phyloP scores from a whole-genome alignment of 2,797 vertebrate genomes.

The Enteromius unitaeniatus region DNA sequence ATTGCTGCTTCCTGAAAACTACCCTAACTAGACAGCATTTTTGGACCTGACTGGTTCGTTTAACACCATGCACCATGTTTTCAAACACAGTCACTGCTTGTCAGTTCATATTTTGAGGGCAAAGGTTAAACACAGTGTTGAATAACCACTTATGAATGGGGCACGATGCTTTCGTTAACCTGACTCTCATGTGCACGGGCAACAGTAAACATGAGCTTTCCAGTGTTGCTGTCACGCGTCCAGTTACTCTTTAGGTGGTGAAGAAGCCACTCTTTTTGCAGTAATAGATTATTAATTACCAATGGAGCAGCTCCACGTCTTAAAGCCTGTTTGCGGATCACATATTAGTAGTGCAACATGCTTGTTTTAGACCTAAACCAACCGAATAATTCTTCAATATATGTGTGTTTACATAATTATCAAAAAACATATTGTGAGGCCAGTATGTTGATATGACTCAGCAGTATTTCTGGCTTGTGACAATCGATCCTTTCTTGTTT shows the following conservation, averaged over 20 bases:
- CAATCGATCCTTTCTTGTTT: neutral
- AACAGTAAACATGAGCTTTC: constrained; percentile 52
- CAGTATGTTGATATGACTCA: neutral
- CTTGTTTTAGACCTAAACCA: neutral
- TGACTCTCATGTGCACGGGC: constrained; percentile 14
- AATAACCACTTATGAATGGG: constrained; percentile 11
- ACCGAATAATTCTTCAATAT: neutral
- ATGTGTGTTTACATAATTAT: neutral
- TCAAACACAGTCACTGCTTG: neutral
- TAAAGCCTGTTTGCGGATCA: neutral
- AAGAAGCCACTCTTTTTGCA: constrained; percentile 47
- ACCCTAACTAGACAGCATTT: neutral
- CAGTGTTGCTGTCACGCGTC: constrained; percentile 29
- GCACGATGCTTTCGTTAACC: constrained; percentile 8
- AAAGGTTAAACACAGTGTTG: constrained; percentile 26
- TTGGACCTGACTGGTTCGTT: neutral
- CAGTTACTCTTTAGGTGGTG: constrained; percentile 27
- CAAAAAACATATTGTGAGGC: constrained; percentile 4
- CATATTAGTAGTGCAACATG: neutral
- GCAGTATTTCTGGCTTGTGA: neutral
- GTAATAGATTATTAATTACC: constrained; percentile 57
- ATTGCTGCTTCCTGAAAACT: neutral
- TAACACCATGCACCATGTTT: neutral
- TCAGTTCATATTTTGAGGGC: neutral
- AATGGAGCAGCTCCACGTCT: neutral